Evolutionary conservation across 2,797 vertebrate species (phyloP), one percentile per base, ranked within the genome.

Genomic region (Myioborus miniatus): DNA sequence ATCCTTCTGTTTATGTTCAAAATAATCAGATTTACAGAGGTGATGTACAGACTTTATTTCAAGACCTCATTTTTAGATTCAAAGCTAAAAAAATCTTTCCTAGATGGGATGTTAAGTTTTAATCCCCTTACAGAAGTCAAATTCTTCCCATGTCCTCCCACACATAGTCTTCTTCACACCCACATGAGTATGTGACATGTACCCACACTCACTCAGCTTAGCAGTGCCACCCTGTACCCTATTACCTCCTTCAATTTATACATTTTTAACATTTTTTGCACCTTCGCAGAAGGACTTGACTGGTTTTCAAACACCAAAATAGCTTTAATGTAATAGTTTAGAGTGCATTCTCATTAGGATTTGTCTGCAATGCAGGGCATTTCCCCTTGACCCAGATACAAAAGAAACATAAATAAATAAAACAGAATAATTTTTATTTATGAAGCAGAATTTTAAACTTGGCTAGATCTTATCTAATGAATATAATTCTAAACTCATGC

Each of bases 201-300:
- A 84, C 50, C 69, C 59, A 93, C 64, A 29, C 68, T 87, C 53
- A 23, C 67, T 83, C 46, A 62, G 41, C 34, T 80, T 83, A 82
- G 62, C 90, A 89, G 60, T 68, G 64, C 29, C 39, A 85, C 41
- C 55, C 20, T 39, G 8, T 70, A 95, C 52, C 47, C 75, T 89
- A 86, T 79, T 80, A 83, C 76, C 34, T 83, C 63, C 68, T 80
- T 93, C 56, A 71, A 75, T 86, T 82, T 91, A 67, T 95, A 76
- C 50, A 90, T 78, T 93, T 91, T 89, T 68, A 91, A 89, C 79
- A 72, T 75, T 24, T 80, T 94, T 92, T 90, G 79, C 62, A 89
- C 50, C 47, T 94, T 80, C 74, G 43, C 36, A 95, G 69, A 68
- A 91, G 58, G n/a, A 70, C 43, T 70, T 75, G 19, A 89, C 65